A percentile compares a stretch with the other conserved stretches of the same genome.
Conservation (phyloP, 2,797 vertebrate genomes). For the Nasua narica region DNA sequence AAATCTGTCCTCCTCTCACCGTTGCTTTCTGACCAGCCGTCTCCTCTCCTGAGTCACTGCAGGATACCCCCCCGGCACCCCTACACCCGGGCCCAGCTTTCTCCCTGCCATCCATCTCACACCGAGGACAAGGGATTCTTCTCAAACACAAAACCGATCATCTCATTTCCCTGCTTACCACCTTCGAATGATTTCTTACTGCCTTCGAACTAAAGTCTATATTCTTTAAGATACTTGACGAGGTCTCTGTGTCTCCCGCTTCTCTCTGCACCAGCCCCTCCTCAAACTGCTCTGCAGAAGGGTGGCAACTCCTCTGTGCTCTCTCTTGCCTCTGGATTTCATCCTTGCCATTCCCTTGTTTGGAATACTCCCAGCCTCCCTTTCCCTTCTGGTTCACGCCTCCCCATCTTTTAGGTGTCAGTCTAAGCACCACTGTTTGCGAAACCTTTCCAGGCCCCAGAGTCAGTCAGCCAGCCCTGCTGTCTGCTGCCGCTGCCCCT, state of each 20-base stretch:
- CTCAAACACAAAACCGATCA: neutral
- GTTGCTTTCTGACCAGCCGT: neutral
- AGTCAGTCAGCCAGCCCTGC: neutral
- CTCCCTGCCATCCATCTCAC: neutral
- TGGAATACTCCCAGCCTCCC: neutral
- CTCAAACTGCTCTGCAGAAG: neutral
- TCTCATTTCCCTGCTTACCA: neutral
- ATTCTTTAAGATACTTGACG: neutral
- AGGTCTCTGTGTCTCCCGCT: neutral
- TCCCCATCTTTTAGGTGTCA: neutral
- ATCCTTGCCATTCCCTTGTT: neutral
- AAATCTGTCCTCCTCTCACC: neutral
- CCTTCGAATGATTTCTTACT: neutral
- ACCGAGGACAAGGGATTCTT: conserved; percentile 9
- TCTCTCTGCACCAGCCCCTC: neutral
- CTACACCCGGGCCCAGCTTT: neutral
- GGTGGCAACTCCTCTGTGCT: neutral
- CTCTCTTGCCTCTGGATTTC: neutral
- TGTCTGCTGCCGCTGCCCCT: too few relatives aligned
- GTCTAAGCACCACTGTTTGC: neutral
- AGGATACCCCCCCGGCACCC: neutral
- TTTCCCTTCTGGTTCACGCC: neutral
- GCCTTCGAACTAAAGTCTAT: neutral
- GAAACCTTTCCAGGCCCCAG: neutral
- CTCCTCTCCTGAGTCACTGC: neutral